Evolutionary conservation across 2,888 invertebrate genomes (phyloP).

Genomic region (Acleris sparsana): DNA sequence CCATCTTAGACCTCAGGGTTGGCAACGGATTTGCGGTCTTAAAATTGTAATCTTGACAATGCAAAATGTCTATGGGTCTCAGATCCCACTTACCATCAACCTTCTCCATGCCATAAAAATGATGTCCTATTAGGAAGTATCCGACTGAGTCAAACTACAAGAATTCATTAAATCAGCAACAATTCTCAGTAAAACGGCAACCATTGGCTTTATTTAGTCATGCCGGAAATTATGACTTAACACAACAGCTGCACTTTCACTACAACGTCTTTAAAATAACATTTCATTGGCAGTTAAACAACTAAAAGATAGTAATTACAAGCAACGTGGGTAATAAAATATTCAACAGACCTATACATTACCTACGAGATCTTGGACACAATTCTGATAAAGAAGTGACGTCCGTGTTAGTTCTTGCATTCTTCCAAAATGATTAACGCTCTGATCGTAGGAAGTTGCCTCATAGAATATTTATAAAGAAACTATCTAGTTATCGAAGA

Average conservation of each 20-base stretch:
- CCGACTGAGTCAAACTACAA: constrained; percentile 11
- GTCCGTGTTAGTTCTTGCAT: constrained; percentile 30
- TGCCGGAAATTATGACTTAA: constrained; percentile 24
- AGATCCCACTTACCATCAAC: no score
- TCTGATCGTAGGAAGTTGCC: neutral
- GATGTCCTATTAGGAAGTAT: neutral
- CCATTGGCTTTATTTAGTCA: constrained; percentile 24
- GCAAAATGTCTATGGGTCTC: no score
- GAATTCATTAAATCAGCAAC: constrained; percentile 19
- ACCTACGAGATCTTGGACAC: neutral
- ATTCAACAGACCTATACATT: neutral
- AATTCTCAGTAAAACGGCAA: constrained; percentile 14
- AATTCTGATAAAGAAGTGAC: neutral
- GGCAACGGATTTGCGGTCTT: no score
- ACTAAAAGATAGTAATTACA: constrained; percentile 2
- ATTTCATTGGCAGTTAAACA: constrained; percentile 13
- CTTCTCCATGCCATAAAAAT: no score
- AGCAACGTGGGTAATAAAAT: constrained; percentile 3
- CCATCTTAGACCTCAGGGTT: no score
- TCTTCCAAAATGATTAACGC: constrained; percentile 38
- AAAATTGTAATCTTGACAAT: no score
- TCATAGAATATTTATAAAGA: neutral
- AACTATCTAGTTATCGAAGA: neutral
- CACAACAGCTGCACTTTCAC: constrained; percentile 29
- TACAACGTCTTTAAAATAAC: constrained; percentile 7